Evolutionary conservation across 1,140 invertebrate genomes (phyloP), one percentile per base, ranked within the genome.

Genomic region (Calosoma granatense): DNA sequence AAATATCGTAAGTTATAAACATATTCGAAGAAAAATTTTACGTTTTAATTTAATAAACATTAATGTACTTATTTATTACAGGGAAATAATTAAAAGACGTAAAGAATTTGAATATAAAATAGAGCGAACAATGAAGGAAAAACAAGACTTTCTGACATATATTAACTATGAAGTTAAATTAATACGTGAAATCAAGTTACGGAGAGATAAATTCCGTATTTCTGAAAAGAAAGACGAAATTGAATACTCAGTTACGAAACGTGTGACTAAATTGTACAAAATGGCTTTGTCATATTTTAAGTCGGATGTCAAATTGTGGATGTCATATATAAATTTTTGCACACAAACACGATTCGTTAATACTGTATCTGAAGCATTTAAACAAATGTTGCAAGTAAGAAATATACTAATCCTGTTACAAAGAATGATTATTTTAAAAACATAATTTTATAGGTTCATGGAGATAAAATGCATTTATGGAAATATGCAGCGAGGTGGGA

Each of bases 91-190:
- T 19, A 82, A 81, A 62, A 86, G 83, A 67, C 72, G 83, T 14
- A 83, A 81, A 63, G 77, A 81, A 56, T 81, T 80, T 70, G 86
- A 89, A 68, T 87, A 88, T 61, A 84, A 81, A 71, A 75, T 89
- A 57, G 81, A 86, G 62, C 73, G 81, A 56, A 73, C 74, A 63
- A 75, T 76, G 1, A 87, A 86, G 70, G 70, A 70, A 20, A 86
- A 87, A 70, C 81, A 86, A 63, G 85, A 88, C 67, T 86, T 77
- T 70, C 70, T 87, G 9, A 74, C 78, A 56, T 89, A 89, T 60
- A 85, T 89, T 61, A 77, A 84, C 51, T 88, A 85, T 69, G 81
- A 87, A 71, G 76, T 83, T 64, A 73, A 81, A 64, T 68, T 88
- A n/a, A 65, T 88, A 4, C 78, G 82, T 66, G 72, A 87, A 22